Conservation (phyloP, 2,888 invertebrate genomes). For the Strigamia crassipes region DNA sequence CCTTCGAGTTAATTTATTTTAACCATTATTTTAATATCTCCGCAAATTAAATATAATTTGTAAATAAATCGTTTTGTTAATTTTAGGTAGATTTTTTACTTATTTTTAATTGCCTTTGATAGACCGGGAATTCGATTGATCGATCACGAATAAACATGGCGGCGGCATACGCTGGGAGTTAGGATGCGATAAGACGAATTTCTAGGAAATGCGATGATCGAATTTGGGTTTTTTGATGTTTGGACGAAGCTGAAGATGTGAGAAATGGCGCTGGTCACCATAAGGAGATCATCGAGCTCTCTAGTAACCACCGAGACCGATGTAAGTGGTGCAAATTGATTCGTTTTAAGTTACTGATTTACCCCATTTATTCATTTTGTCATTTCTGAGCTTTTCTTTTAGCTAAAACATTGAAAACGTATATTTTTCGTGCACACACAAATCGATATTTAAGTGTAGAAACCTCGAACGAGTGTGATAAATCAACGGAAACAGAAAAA, state of each 20-base stretch:
- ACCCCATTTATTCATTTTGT: neutral
- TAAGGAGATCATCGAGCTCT: slow-evolving; percentile 44
- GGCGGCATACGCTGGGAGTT: slow-evolving; percentile 14
- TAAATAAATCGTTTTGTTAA: neutral
- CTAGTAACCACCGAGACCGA: neutral
- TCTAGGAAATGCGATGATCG: neutral
- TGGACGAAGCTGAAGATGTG: neutral
- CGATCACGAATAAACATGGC: slow-evolving; percentile 26
- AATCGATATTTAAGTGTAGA: neutral
- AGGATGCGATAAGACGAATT: slow-evolving; percentile 22
- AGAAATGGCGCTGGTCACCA: slow-evolving; percentile 45
- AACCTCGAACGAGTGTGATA: too few species aligned
- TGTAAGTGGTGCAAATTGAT: slow-evolving; percentile 21
- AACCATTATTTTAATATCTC: too few species aligned
- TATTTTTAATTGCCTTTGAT: neutral
- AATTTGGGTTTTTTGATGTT: neutral
- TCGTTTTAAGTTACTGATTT: neutral
- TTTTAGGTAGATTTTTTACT: neutral
- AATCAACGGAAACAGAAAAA: neutral
- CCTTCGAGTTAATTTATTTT: too few species aligned
- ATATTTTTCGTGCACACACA: neutral
- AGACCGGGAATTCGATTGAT: neutral
- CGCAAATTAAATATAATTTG: too few species aligned
- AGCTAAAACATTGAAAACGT: neutral
- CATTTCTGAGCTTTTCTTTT: neutral